phyloP scores from a whole-genome alignment of 2,797 vertebrate species.

The Zonotrichia albicollis region DNA sequence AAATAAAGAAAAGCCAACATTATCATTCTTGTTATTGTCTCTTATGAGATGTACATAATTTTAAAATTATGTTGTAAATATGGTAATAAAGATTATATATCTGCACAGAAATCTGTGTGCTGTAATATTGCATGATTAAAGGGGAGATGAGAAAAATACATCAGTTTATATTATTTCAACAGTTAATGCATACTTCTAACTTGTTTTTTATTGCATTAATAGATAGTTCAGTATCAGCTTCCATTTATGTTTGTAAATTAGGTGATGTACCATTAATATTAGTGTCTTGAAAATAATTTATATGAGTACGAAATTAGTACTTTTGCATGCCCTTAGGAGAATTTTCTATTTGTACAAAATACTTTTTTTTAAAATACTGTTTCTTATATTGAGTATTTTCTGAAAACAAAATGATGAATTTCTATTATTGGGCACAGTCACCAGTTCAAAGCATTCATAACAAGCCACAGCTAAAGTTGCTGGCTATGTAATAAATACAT shows the following conservation, averaged over 20 bases:
- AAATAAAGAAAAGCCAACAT: not conserved
- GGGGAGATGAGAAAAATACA: not conserved
- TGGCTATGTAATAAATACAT: not conserved
- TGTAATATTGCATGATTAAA: not conserved
- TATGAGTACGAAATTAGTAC: not conserved
- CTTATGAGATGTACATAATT: not conserved
- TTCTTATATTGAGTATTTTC: not conserved
- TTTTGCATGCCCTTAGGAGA: not conserved
- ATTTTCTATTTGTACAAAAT: not conserved
- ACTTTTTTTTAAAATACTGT: not conserved
- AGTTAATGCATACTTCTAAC: not conserved
- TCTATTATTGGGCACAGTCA: not conserved
- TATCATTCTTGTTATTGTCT: not conserved
- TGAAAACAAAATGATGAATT: not conserved
- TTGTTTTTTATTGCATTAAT: not conserved
- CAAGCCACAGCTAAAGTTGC: not conserved
- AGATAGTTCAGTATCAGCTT: not conserved
- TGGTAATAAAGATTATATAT: not conserved
- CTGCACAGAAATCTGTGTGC: not conserved
- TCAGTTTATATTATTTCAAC: not conserved
- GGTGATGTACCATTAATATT: not conserved
- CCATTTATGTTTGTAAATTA: not conserved
- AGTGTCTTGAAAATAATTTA: not conserved
- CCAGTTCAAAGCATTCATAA: not conserved
- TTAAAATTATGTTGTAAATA: not conserved